Evolutionary conservation across 2,888 invertebrate genomes (phyloP), one percentile per base, ranked within the genome.

Genomic region (Lasioglossum zephyrum): DNA sequence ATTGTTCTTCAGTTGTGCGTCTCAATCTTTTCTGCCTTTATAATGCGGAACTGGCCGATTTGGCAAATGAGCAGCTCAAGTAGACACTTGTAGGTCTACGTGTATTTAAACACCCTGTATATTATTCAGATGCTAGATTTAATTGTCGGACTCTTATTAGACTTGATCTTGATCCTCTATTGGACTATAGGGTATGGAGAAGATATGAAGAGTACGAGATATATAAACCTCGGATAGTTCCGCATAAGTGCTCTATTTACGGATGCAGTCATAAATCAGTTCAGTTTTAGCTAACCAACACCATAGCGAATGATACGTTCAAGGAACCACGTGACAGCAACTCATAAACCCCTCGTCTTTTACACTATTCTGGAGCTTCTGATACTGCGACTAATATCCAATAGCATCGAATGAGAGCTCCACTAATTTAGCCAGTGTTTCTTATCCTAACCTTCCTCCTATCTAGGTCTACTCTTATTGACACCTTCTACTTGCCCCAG

Each of bases 401-500:
- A 70, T n/a, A 70, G 22, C 69, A 16, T 69, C 22, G 22, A 69
- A 39, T 11, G 18, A 18, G 69, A 69, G 36, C 69, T 39, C 69
- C 39, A 4, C 39, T 69, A 36, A 69, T 69, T 69, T 39, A 69
- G 69, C 39, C 69, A 69, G 22, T 39, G 69, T 69, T 69, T 69
- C 69, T 69, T 69, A 36, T 69, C 69, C 69, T 69, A 39, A 69
- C 69, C 36, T 69, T 36, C 36, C 36, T 39, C 22, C 39, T 39
- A 69, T 39, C 69, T 69, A 22, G 39, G 69, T 39, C 69, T 69
- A 69, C 69, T 69, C 22, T 36, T 69, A 39, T 36, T 31, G 36
- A 63, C 63, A 18, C 69, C 69, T 36, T 69, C 69, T 69, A 69
- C 69, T 69, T 39, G 69, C 22, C 36, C 39, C 69, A 69, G 69